Evolutionary conservation across 2,113 vertebrate species (phyloP).

Genomic region (Apeltes quadracus): DNA sequence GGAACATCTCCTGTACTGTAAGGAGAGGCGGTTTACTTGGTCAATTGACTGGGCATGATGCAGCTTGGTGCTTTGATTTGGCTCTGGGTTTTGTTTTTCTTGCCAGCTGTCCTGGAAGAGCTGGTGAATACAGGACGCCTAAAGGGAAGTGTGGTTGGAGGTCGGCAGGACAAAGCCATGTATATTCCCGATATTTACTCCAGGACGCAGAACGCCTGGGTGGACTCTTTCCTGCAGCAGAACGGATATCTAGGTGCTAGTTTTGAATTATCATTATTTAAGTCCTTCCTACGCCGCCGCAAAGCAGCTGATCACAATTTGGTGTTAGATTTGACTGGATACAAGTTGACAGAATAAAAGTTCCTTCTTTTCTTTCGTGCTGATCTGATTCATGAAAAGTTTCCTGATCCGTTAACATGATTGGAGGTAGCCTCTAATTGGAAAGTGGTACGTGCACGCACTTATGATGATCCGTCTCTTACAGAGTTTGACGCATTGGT

Average conservation of each 20-base stretch:
- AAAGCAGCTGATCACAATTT: too few relatives aligned
- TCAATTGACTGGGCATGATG: not conserved
- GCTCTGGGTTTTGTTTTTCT: slow-evolving; percentile 4
- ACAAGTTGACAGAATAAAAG: too few relatives aligned
- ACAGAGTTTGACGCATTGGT: slow-evolving; percentile 92
- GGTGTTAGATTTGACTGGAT: too few relatives aligned
- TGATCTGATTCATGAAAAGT: too few relatives aligned
- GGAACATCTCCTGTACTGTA: slow-evolving; percentile 96
- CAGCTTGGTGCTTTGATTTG: not conserved
- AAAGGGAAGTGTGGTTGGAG: slow-evolving; percentile 90
- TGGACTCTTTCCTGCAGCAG: slow-evolving; percentile 95
- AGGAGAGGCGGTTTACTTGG: slow-evolving; percentile 67
- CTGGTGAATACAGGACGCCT: slow-evolving; percentile 89
- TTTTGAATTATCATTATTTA: not conserved
- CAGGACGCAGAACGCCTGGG: slow-evolving; percentile 93
- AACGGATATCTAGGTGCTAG: slow-evolving; percentile 92
- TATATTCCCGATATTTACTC: slow-evolving; percentile 96
- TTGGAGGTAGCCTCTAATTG: not conserved
- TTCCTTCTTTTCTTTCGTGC: too few relatives aligned
- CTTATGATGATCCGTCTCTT: slow-evolving; percentile 1
- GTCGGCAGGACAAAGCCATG: slow-evolving; percentile 92
- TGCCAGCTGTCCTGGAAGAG: slow-evolving; percentile 87
- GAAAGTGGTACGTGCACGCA: not conserved
- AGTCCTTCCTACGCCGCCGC: not conserved
- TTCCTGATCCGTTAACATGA: not conserved